Evolutionary conservation across 2,113 vertebrate genomes (phyloP), one percentile per base, ranked within the genome.

Genomic region (Trematomus loennbergii): DNA sequence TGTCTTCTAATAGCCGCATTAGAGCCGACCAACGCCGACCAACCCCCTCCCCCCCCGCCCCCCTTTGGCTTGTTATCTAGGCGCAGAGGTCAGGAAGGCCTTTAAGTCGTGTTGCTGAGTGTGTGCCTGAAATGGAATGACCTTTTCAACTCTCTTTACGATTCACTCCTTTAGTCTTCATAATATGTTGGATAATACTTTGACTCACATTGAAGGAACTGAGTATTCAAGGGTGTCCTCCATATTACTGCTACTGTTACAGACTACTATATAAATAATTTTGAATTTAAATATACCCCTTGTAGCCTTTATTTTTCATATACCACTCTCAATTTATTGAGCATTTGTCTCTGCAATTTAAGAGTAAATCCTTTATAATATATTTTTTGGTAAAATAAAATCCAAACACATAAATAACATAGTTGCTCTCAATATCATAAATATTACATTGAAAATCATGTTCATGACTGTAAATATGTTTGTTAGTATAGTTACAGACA

Each of bases 91-190:
- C 96, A 98, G 94, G 91, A 95, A 94, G 95, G 93, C 93, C 95
- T 96, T 96, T 96, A 93, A 95, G 95, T 95, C 90, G 91, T 95
- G 94, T 96, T 95, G 96, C 93, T 92, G 93, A 96, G 95, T 96
- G 85, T 95, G 95, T 94, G 82, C 95, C 96, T 92, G 94, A 93
- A 94, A 95, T 95, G 95, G 94, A 95, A 95, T 96, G 95, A 97
- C 96, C 96, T 97, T 96, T 97, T 97, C 96, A 96, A 95, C 95
- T 94, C 93, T 92, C 92, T 93, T 94, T 72, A 69, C 86, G 87
- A 91, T 95, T 95, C 20, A 50, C 4, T 64, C 45, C 7, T 55
- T 50, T 5, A 33, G 61, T 70, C 69, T 78, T 75, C 9, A 45
- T 81, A 59, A 36, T 57, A 16, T 50, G 45, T 50, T 75, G 48